Conservation (phyloP, 2,888 invertebrate species). For the Atrina japonica region DNA sequence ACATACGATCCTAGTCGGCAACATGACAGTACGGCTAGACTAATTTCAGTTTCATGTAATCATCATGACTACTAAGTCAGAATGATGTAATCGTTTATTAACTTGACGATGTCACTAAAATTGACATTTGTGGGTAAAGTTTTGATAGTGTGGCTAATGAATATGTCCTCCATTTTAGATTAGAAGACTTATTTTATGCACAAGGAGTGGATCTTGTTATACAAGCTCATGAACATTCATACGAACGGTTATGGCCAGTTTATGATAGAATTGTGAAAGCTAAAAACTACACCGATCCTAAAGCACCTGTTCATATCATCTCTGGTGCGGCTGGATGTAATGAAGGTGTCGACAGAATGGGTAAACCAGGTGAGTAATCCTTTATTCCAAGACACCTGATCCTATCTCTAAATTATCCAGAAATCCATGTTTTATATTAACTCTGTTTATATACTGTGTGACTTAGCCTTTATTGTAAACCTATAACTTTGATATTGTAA, state of each 20-base stretch:
- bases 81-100: no score
- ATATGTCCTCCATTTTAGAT: conserved; percentile 57
- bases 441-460: background rate
- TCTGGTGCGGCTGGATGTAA: conserved; percentile 66
- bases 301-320: conserved; percentile 70
- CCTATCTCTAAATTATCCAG: no score
- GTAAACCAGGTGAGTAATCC: conserved; percentile 22
- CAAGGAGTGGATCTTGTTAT: conserved; percentile 72
- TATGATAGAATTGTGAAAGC: conserved; percentile 58
- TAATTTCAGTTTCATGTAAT: no score
- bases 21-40: no score
- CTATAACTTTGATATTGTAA: no score
- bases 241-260: conserved; percentile 73
- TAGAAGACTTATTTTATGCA: conserved; percentile 73
- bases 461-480: no score
- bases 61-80: no score
- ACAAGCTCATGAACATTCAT: conserved; percentile 69
- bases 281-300: conserved; percentile 64
- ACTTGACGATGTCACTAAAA: no score
- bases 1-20: no score
- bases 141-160: no score
- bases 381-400: background rate
- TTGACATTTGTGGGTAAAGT: no score
- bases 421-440: background rate
- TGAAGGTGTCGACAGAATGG: conserved; percentile 57